A percentile compares a stretch with the other conserved stretches of the same genome.
phyloP scores from a whole-genome alignment of 35 echinoderm and acorn worm species.

The Heliocidaris erythrogramma region DNA sequence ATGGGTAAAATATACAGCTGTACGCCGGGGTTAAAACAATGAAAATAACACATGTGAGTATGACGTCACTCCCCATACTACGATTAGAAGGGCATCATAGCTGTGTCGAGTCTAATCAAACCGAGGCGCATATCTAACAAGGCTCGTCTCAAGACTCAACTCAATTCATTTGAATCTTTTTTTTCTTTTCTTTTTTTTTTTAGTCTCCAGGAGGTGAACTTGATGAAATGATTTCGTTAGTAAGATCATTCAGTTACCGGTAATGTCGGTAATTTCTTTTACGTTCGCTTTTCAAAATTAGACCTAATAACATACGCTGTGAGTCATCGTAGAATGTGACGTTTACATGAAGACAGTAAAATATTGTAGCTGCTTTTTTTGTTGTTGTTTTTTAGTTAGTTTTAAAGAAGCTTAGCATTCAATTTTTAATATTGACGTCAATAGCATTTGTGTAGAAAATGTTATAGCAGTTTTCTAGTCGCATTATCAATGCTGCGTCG shows the following conservation, averaged over 20 bases:
- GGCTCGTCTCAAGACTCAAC: neutral
- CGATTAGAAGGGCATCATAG: neutral
- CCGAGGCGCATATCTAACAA: neutral
- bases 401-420: too few relatives aligned
- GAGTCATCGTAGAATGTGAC: neutral
- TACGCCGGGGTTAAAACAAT: neutral
- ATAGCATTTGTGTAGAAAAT: too few relatives aligned
- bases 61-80: neutral
- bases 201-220: neutral
- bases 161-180: neutral
- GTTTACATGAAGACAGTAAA: too few relatives aligned
- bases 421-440: too few relatives aligned
- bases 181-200: neutral
- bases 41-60: conserved; percentile 3
- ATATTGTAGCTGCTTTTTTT: too few relatives aligned
- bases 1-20: too few relatives aligned
- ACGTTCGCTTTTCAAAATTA: neutral
- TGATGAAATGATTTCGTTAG: neutral
- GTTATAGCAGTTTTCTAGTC: too few relatives aligned
- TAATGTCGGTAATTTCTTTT: neutral
- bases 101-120: neutral
- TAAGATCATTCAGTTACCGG: neutral
- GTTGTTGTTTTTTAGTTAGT: too few relatives aligned
- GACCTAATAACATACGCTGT: too few relatives aligned
- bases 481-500: too few relatives aligned